Percentiles rank a stretch among this genome's conserved stretches.
Conservation (phyloP, 2,113 vertebrate genomes). For the Nanorana parkeri region DNA sequence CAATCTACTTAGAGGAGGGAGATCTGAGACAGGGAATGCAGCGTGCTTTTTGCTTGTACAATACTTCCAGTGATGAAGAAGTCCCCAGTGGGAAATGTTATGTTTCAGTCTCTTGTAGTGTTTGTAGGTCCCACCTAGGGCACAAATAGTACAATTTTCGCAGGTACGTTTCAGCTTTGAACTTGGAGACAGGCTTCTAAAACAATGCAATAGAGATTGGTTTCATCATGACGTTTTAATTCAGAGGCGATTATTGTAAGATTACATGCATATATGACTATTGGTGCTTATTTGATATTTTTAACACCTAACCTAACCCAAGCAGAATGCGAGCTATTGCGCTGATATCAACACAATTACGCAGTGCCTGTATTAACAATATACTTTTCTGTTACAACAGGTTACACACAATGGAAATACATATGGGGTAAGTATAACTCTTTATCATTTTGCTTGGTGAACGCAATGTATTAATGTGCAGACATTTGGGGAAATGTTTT, state of each 20-base stretch:
- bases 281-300: not conserved
- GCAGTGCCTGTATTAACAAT: not conserved
- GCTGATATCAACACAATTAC: not conserved
- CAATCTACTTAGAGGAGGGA: slow-evolving; percentile 19
- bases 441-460: not conserved
- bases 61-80: slow-evolving; percentile 3
- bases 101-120: not conserved
- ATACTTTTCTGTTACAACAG: slow-evolving; percentile 77
- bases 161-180: slow-evolving; percentile 47
- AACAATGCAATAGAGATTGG: not conserved
- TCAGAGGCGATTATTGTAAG: not conserved
- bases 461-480: not conserved
- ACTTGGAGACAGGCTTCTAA: not conserved
- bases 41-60: slow-evolving; percentile 6
- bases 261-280: not conserved
- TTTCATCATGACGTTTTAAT: not conserved
- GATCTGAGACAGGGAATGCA: slow-evolving; percentile 39
- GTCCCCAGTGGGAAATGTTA: not conserved
- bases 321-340: not conserved
- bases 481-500: no score
- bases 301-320: not conserved
- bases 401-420: slow-evolving; percentile 67
- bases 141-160: not conserved
- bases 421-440: slow-evolving; percentile 68
- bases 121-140: not conserved